Percentiles rank a stretch among this genome's conserved stretches.
Conservation (phyloP, 2,888 invertebrate species). For the Acronicta leporina region DNA sequence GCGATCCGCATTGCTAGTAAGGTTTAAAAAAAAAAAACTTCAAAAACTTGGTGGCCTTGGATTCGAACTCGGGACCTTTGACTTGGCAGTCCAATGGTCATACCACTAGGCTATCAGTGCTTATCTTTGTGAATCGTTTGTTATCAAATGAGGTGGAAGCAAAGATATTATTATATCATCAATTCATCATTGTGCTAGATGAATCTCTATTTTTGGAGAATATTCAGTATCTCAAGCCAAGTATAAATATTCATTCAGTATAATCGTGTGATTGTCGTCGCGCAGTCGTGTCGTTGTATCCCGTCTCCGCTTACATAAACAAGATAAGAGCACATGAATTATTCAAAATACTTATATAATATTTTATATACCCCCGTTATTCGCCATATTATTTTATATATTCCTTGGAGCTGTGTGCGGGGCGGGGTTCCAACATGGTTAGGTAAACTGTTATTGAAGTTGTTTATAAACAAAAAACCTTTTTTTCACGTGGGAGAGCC, state of each 20-base stretch:
- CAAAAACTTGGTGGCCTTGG: too few relatives aligned
- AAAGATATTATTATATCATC: neutral
- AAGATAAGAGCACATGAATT: slow-evolving; percentile 49
- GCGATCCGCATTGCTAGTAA: too few relatives aligned
- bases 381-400: slow-evolving; percentile 20
- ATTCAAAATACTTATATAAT: slow-evolving; percentile 41
- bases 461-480: too few relatives aligned
- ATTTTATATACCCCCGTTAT: slow-evolving; percentile 37
- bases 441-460: neutral
- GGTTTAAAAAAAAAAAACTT: too few relatives aligned
- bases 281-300: slow-evolving; percentile 21
- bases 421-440: neutral
- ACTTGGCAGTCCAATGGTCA: too few relatives aligned
- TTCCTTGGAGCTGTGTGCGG: slow-evolving; percentile 7
- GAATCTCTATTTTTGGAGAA: slow-evolving; percentile 25
- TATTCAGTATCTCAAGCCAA: slow-evolving; percentile 19
- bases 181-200: neutral
- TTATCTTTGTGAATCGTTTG: too few relatives aligned
- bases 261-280: slow-evolving; percentile 42
- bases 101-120: too few relatives aligned
- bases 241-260: slow-evolving; percentile 51
- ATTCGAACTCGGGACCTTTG: too few relatives aligned
- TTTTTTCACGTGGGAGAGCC: too few relatives aligned
- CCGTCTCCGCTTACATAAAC: slow-evolving; percentile 31
- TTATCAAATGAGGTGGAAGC: too few relatives aligned